phyloP scores from a whole-genome alignment of 1,140 invertebrate genomes.

The Armadillidium nasatum region DNA sequence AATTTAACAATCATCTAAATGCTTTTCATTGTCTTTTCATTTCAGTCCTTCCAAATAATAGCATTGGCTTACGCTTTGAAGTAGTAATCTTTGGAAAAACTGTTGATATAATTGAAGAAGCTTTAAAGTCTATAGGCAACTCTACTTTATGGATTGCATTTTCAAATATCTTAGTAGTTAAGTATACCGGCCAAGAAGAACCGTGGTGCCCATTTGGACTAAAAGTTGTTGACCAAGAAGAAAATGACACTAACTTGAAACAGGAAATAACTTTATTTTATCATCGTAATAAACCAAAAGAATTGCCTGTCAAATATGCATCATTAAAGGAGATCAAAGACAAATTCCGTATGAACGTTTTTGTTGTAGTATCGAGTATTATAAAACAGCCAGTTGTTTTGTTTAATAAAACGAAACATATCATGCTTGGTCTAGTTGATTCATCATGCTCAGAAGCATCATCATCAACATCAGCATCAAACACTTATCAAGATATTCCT shows the following conservation, averaged over 20 bases:
- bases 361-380: background rate
- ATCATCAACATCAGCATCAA: background rate
- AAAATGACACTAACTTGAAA: background rate
- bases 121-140: too few relatives aligned
- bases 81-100: too few relatives aligned
- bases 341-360: background rate
- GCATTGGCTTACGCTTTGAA: too few relatives aligned
- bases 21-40: too few relatives aligned
- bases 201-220: background rate
- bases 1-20: too few relatives aligned
- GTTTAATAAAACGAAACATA: background rate
- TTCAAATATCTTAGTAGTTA: background rate
- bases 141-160: background rate
- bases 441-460: background rate
- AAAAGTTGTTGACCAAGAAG: background rate
- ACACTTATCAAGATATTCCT: background rate
- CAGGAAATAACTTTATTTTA: background rate
- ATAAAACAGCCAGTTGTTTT: background rate
- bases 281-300: background rate
- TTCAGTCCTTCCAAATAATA: too few relatives aligned
- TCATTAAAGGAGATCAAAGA: background rate
- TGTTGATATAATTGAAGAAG: too few relatives aligned
- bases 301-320: background rate
- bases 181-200: background rate
- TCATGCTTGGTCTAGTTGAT: background rate